Percentiles rank a stretch among this genome's conserved stretches.
Conservation (phyloP, 1,140 invertebrate species). For the Drosophila sturtevanti region DNA sequence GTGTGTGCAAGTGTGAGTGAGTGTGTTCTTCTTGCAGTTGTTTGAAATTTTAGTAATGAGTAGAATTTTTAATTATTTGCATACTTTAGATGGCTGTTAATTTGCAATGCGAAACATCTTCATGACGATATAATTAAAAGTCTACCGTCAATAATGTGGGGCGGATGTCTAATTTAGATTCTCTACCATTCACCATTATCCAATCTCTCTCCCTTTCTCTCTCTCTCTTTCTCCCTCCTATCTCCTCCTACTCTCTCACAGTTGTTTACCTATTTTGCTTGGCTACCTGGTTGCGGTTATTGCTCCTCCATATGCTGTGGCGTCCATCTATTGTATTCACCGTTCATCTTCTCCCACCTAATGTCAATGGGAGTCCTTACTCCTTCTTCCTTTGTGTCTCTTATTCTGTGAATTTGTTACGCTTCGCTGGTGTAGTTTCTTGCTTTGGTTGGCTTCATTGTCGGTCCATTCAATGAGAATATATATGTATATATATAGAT, state of each 20-base stretch:
- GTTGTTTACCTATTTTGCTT: conserved; percentile 7
- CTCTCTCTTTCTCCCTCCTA: conserved; percentile 28
- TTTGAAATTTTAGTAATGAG: conserved; percentile 81
- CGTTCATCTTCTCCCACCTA: no score
- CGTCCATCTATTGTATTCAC: conserved; percentile 15
- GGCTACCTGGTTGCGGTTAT: conserved; percentile 62
- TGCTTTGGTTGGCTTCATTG: conserved; percentile 1
- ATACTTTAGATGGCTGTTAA: conserved; percentile 52
- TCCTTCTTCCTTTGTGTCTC: neutral
- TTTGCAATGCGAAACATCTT: conserved; percentile 82
- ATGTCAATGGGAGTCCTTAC: neutral
- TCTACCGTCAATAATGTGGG: conserved; percentile 26
- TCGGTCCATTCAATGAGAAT: conserved; percentile 12
- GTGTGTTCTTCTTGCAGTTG: no score
- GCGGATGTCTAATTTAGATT: neutral
- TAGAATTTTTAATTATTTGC: conserved; percentile 82
- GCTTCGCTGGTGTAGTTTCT: conserved; percentile 23
- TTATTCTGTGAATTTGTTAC: conserved; percentile 47
- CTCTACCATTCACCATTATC: neutral
- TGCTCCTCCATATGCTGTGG: conserved; percentile 23
- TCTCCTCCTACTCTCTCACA: conserved; percentile 37
- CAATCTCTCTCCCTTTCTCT: neutral
- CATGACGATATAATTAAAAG: conserved; percentile 80
- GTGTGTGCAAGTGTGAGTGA: conserved; percentile 21
- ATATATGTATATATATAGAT: neutral